Evolutionary conservation across 2,113 vertebrate species (phyloP).

Genomic region (Climacteris rufus): DNA sequence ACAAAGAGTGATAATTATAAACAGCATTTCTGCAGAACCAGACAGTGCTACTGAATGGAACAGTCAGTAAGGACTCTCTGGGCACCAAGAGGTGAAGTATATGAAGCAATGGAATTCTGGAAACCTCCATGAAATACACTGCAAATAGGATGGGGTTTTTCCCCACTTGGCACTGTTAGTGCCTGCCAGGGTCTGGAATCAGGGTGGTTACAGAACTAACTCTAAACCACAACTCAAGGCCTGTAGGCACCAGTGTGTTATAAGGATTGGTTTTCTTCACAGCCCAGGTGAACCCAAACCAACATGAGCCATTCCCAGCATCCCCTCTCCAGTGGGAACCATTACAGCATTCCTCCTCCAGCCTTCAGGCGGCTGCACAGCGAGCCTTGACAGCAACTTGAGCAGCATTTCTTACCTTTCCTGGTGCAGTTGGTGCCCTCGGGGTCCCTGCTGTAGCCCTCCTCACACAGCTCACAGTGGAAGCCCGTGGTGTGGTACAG

Average conservation of each 20-base stretch:
- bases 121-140: not conserved
- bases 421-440: slow-evolving; percentile 80
- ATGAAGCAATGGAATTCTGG: not conserved
- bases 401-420: slow-evolving; percentile 70
- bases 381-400: accelerated
- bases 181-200: not conserved
- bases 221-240: not conserved
- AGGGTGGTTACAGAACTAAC: not conserved
- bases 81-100: not conserved
- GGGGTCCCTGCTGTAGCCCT: slow-evolving; percentile 75
- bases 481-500: slow-evolving; percentile 81
- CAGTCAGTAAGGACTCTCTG: not conserved
- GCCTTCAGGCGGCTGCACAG: not conserved
- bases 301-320: accelerated
- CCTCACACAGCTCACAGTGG: slow-evolving; percentile 81
- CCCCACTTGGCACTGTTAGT: not conserved
- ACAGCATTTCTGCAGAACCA: not conserved
- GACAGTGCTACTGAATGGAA: not conserved
- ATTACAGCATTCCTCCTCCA: not conserved
- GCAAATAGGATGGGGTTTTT: not conserved
- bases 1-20: not conserved
- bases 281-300: not conserved
- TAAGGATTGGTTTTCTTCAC: not conserved
- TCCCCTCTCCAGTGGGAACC: not conserved
- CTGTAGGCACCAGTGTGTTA: accelerated